Percentiles rank a stretch among this genome's conserved stretches.
These are phyloP conservation scores for Drosophila recens DNA, from an alignment of 2,888 invertebrate species.

Conservation along the genomic window DNA sequence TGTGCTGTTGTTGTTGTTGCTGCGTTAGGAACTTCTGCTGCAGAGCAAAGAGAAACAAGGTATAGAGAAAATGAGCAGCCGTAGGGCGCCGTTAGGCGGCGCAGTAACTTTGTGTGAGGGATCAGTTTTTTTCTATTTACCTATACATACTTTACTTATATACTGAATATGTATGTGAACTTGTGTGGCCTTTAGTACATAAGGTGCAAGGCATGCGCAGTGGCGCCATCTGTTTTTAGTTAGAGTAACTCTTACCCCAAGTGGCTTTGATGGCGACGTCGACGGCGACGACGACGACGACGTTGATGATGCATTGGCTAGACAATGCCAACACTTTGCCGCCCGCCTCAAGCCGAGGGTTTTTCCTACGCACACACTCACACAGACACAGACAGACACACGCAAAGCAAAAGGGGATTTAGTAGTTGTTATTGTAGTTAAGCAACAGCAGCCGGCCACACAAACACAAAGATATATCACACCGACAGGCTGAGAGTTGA, in stretches of 20 bases:
- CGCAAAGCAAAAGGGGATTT: slow-evolving; percentile 61
- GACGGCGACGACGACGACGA: slow-evolving; percentile 10
- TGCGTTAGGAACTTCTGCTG: slow-evolving; percentile 7
- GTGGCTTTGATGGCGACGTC: slow-evolving; percentile 16
- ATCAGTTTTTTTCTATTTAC: slow-evolving; percentile 69
- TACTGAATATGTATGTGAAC: slow-evolving; percentile 3
- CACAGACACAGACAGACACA: slow-evolving; percentile 12
- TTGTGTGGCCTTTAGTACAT: slow-evolving; percentile 39
- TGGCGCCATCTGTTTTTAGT: slow-evolving; percentile 59
- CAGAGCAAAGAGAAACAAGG: slow-evolving; percentile 11
- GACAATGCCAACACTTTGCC: slow-evolving; percentile 41
- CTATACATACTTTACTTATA: slow-evolving; percentile 26
- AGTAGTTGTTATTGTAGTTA: slow-evolving; percentile 53
- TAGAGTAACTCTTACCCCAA: slow-evolving; percentile 65
- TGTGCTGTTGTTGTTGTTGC: slow-evolving; percentile 8
- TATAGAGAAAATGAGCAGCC: slow-evolving; percentile 40
- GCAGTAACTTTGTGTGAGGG: slow-evolving; percentile 58
- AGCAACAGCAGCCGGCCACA: slow-evolving; percentile 32
- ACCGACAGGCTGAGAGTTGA: slow-evolving; percentile 15
- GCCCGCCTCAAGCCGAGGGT: slow-evolving; percentile 51
- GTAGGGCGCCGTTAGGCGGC: slow-evolving; percentile 66
- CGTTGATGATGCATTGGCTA: slow-evolving; percentile 66
- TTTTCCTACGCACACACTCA: slow-evolving; percentile 61
- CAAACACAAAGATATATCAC: slow-evolving; percentile 13
- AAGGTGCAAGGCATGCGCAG: slow-evolving; percentile 70